Percentiles rank a stretch among this genome's conserved stretches.
These are phyloP conservation scores for Dasypolia templi DNA, from an alignment of 2,888 invertebrate species.

Conservation along the genomic window DNA sequence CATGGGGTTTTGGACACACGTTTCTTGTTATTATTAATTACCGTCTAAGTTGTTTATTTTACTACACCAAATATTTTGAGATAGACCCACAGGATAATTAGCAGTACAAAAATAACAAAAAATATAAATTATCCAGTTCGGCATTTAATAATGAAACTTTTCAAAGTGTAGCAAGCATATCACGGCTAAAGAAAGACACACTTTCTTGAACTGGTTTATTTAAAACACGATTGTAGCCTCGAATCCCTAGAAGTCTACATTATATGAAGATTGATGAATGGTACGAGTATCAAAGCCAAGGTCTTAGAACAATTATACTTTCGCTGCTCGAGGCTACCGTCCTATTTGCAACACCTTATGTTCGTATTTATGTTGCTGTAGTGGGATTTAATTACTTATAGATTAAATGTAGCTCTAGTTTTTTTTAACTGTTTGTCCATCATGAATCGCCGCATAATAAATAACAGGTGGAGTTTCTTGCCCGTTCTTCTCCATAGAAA, in stretches of 20 bases:
- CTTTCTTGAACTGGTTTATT: background rate
- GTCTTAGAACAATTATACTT: constrained; percentile 38
- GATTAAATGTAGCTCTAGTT: background rate
- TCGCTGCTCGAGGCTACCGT: constrained; percentile 41
- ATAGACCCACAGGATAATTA: too few relatives aligned
- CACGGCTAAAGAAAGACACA: background rate
- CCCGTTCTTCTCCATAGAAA: background rate
- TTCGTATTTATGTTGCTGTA: constrained; percentile 21
- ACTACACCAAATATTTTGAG: too few relatives aligned
- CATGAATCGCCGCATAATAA: background rate
- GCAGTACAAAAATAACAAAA: too few relatives aligned
- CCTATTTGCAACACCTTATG: constrained; percentile 48
- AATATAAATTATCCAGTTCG: too few relatives aligned
- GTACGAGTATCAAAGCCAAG: constrained; percentile 44
- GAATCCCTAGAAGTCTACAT: background rate
- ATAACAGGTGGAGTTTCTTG: too few relatives aligned
- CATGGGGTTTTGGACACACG: too few relatives aligned
- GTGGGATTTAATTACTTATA: constrained; percentile 21
- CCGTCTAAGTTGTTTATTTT: too few relatives aligned
- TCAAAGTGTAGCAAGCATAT: background rate
- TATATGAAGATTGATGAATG: background rate
- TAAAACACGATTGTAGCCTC: background rate
- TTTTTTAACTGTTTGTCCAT: background rate
- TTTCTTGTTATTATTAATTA: too few relatives aligned
- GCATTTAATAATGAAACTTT: too few relatives aligned